phyloP scores from a whole-genome alignment of 1,140 invertebrate species.

The Drosophila lacteicornis region DNA sequence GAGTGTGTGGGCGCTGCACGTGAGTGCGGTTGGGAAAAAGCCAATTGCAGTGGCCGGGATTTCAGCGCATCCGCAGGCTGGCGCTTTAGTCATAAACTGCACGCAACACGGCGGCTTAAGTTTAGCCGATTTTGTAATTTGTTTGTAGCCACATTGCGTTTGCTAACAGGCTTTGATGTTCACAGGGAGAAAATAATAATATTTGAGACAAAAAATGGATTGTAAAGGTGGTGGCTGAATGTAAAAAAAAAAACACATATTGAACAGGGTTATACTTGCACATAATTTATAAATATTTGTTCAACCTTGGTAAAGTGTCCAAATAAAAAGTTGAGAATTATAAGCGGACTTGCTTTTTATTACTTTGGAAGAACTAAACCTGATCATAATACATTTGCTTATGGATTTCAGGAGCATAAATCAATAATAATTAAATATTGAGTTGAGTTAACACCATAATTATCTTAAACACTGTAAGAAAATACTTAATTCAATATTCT shows the following conservation, averaged over 20 bases:
- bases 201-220: too few species aligned
- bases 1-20: slow-evolving; percentile 28
- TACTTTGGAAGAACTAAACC: too few species aligned
- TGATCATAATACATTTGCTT: neutral
- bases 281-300: too few species aligned
- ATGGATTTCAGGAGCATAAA: neutral
- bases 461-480: neutral
- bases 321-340: too few species aligned
- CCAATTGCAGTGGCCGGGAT: slow-evolving; percentile 41
- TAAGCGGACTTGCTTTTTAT: too few species aligned
- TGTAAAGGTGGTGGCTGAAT: too few species aligned
- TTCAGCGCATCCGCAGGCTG: slow-evolving; percentile 15
- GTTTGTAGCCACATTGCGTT: slow-evolving; percentile 41
- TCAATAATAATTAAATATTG: neutral
- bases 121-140: slow-evolving; percentile 52
- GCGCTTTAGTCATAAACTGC: slow-evolving; percentile 35
- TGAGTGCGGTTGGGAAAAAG: slow-evolving; percentile 43
- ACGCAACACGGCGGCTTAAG: slow-evolving; percentile 47
- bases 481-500: neutral
- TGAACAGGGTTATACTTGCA: too few species aligned
- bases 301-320: too few species aligned
- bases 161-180: slow-evolving; percentile 12
- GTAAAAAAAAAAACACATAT: neutral
- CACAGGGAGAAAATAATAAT: slow-evolving; percentile 1
- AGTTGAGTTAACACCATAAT: neutral